Percentiles rank a stretch among this genome's conserved stretches.
Evolutionary conservation across 1,140 invertebrate genomes (phyloP).

Genomic region (Solenopsis invicta): DNA sequence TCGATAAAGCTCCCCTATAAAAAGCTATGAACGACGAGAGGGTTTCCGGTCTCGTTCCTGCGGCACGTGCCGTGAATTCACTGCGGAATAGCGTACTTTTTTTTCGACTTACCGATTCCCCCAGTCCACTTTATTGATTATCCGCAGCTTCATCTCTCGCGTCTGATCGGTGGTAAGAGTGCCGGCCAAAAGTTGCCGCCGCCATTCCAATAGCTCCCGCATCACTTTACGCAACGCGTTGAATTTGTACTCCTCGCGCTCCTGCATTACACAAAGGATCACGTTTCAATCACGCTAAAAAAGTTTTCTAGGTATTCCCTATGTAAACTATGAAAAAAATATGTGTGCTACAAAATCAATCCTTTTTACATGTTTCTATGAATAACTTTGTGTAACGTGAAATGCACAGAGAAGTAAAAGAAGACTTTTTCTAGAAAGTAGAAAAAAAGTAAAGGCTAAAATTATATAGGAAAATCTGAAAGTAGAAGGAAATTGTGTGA

Average conservation of each 20-base stretch:
- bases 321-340: background rate
- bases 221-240: constrained; percentile 94
- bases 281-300: background rate
- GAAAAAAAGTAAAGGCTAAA: background rate
- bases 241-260: constrained; percentile 94
- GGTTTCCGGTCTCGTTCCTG: background rate
- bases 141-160: constrained; percentile 93
- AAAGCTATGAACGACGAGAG: background rate
- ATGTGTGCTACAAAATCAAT: background rate
- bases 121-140: constrained; percentile 97
- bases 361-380: background rate
- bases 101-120: constrained; percentile 94
- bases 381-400: background rate
- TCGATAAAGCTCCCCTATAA: constrained; percentile 19
- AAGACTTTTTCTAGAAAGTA: background rate
- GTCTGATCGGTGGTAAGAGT: constrained; percentile 97
- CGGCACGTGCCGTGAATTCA: constrained; percentile 39
- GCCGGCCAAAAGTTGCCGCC: constrained; percentile 93
- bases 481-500: background rate
- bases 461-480: background rate
- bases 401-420: background rate
- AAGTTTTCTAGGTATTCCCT: background rate
- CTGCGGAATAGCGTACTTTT: background rate
- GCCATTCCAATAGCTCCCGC: constrained; percentile 94
- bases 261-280: constrained; percentile 87